These are phyloP conservation scores for Stegastes partitus DNA, from an alignment of 2,113 vertebrate species.

Conservation along the genomic window DNA sequence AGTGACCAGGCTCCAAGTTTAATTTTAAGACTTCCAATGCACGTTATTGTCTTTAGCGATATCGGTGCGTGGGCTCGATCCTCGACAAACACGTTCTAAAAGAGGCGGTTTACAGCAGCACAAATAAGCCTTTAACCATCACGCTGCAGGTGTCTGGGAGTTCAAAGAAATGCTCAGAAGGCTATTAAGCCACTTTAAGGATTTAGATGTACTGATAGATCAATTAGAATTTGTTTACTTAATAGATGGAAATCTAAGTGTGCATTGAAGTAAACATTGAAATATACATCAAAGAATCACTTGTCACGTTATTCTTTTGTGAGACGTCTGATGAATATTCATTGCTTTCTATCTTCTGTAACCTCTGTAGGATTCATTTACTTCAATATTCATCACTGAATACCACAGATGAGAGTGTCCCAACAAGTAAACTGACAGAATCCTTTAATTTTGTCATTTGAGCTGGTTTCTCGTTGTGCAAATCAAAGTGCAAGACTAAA, in stretches of 20 bases:
- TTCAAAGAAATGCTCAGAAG: constrained; percentile 41
- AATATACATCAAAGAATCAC: constrained; percentile 5
- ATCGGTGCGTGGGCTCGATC: not conserved
- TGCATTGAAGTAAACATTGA: not conserved
- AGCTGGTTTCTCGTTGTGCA: not conserved
- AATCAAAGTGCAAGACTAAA: not conserved
- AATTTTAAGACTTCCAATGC: not conserved
- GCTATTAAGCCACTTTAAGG: constrained; percentile 16
- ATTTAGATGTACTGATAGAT: constrained; percentile 21
- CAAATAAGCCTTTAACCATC: constrained; percentile 30
- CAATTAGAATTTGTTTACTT: not conserved
- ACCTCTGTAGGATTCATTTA: too few species aligned
- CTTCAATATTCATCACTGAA: too few species aligned
- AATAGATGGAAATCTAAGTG: constrained; percentile 11
- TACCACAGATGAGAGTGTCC: not conserved
- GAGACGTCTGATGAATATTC: constrained; percentile 10
- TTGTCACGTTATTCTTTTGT: constrained; percentile 5
- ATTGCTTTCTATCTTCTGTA: not conserved
- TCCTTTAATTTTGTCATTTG: not conserved
- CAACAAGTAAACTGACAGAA: not conserved
- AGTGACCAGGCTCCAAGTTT: not conserved
- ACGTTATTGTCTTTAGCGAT: not conserved
- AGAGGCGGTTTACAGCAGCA: not conserved
- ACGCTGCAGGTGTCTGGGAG: constrained; percentile 44
- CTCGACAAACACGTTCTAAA: not conserved